A percentile compares a stretch with the other conserved stretches of the same genome.
Evolutionary conservation across 2,113 vertebrate genomes (phyloP).

Genomic region (Cricetomys ansorgei): DNA sequence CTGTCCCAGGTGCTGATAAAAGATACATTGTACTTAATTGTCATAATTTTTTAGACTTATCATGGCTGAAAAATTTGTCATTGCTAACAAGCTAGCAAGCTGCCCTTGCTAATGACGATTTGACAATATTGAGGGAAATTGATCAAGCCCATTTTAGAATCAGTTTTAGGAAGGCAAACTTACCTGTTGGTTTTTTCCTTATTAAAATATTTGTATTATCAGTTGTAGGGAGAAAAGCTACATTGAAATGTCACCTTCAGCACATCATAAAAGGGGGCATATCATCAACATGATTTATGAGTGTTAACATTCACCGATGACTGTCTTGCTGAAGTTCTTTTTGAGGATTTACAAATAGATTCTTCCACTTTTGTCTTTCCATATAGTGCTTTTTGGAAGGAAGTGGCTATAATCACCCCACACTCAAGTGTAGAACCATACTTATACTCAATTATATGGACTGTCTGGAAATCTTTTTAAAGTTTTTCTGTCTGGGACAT

Average conservation of each 20-base stretch:
- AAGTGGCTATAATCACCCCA: no score
- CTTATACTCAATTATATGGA: neutral
- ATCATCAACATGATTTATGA: neutral
- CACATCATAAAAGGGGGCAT: accelerated
- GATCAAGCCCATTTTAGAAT: neutral
- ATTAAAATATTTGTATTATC: neutral
- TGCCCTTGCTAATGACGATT: neutral
- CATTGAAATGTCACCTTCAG: neutral
- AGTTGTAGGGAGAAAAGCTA: neutral
- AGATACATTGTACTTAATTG: neutral
- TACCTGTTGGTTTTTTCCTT: neutral
- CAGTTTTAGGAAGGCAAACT: neutral
- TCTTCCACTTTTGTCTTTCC: neutral
- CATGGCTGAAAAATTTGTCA: neutral
- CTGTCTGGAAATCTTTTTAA: neutral
- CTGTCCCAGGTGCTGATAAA: neutral
- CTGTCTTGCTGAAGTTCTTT: neutral
- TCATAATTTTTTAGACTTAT: neutral
- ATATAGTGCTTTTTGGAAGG: neutral
- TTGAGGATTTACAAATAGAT: neutral
- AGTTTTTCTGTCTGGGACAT: neutral
- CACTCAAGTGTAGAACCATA: neutral
- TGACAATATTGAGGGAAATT: neutral
- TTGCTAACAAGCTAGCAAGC: no score
- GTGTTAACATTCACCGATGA: neutral